Conservation (phyloP, 2,113 vertebrate genomes). For the Caloenas nicobarica region DNA sequence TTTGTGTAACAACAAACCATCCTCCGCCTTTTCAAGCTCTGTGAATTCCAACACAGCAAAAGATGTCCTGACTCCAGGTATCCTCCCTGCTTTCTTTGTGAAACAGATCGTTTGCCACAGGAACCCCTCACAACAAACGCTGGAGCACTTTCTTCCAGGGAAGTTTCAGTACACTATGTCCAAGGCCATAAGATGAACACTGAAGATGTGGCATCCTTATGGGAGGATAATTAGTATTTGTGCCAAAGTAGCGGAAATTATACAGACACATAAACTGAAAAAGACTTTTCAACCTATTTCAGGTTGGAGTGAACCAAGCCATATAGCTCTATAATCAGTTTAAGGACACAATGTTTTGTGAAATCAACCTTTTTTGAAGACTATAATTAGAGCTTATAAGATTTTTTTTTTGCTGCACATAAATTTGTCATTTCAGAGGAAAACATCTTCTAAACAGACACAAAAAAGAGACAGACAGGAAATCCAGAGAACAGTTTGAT, state of each 20-base stretch:
- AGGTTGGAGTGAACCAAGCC: not conserved
- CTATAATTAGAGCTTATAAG: not conserved
- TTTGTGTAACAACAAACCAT: not conserved
- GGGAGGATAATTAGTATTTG: not conserved
- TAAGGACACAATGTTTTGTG: not conserved
- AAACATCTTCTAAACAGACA: not conserved
- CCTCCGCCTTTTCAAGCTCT: not conserved
- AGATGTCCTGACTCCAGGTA: not conserved
- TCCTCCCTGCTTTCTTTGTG: not conserved
- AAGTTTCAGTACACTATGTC: not conserved
- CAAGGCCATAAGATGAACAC: not conserved
- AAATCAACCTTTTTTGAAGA: not conserved
- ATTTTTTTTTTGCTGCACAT: not conserved
- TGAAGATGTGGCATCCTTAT: not conserved
- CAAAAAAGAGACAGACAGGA: not conserved
- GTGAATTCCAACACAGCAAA: not conserved
- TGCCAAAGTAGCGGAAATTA: not conserved
- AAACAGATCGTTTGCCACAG: not conserved
- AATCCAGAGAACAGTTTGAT: not conserved
- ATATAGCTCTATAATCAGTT: not conserved
- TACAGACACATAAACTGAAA: not conserved
- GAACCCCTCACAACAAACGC: rapidly evolving
- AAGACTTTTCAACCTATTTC: not conserved
- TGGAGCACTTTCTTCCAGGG: not conserved
- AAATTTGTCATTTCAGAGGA: not conserved